phyloP scores from a whole-genome alignment of 2,888 invertebrate species.

The Saturnia japonica region DNA sequence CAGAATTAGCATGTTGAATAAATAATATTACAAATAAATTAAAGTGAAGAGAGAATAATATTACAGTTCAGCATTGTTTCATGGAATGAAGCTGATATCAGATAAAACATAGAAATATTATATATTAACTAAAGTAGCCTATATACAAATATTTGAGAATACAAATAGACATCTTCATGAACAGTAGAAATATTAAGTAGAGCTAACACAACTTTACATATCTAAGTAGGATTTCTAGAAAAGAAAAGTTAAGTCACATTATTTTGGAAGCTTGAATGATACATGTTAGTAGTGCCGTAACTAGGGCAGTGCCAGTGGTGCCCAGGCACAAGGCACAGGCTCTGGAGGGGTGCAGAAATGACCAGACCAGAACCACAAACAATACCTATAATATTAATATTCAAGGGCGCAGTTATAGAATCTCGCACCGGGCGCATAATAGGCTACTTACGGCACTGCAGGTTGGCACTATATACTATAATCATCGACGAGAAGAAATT shows the following conservation, averaged over 20 bases:
- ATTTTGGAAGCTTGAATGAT: not conserved
- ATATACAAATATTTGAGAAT: conserved; percentile 15
- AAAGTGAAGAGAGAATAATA: conserved; percentile 29
- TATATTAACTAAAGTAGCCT: conserved; percentile 16
- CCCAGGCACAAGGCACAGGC: no score
- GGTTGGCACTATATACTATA: conserved; percentile 14
- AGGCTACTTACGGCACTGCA: no score
- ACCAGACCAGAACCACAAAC: no score
- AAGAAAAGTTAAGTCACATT: conserved; percentile 10
- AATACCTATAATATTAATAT: no score
- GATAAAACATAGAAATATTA: conserved; percentile 13
- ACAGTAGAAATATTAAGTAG: not conserved
- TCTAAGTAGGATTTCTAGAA: not conserved
- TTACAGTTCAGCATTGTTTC: conserved; percentile 18
- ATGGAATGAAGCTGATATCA: conserved; percentile 23
- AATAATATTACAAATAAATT: conserved; percentile 33
- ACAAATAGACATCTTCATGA: not conserved
- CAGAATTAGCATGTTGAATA: conserved; percentile 27
- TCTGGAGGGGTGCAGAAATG: no score
- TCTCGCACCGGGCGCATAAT: no score
- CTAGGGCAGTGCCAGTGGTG: no score
- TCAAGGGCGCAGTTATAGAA: no score
- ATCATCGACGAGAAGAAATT: not conserved
- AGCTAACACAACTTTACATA: not conserved
- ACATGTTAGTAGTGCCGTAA: no score